Base-by-base conservation (phyloP, 2,113 vertebrate genomes). In the Brevimyrus niger region DNA sequence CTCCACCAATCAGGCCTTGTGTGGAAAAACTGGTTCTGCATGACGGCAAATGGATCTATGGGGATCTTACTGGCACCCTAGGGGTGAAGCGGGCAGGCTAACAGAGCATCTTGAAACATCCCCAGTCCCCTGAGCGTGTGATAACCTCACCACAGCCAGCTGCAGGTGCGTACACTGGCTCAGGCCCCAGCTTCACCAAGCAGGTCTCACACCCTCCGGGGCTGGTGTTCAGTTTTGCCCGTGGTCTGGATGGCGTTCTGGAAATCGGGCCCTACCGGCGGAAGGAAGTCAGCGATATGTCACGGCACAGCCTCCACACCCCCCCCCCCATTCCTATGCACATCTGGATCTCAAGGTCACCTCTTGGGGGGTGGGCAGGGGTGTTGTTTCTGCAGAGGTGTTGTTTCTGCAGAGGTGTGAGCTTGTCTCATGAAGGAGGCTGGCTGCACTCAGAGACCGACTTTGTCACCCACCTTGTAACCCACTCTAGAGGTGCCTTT, bases 291-390 rank as follows among this genome's bases (percentile, higher is more conserved):
- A 48, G 21, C 7, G n/a, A 27, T 7, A 13, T 4, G 46, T 48
- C 21, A 21, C 7, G 7, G 85, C 48, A 35, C 84, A 31, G 10
- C 61, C 61, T 4, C 80, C 6, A 1, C 42, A 1, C 42, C 42
- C 42, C 42, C 42, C 42, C 44, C 35, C 38, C 82, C 82, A n/a
- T 23, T 61, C 61, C 13, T 35, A 31, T 48, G 51, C 90, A 90
- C 92, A 91, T 92, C 88, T 93, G 91, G 89, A 90, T 80, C 88
- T 92, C 91, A 92, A 92, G 91, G 90, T 90, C 89, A 92, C 73
- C 89, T 90, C 91, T 93, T 92, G 90, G 89, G 86, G 44, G 44
- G 8, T n/a, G 17, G 19, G 38, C 8, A 0, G 21, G 82, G 44
- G 38, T 84, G 44, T 42, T 3, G 2, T 84, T 50, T 47, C 80